A percentile compares a stretch with the other conserved stretches of the same genome.
phyloP scores from a whole-genome alignment of 2,113 vertebrate genomes.

The Scophthalmus maximus region DNA sequence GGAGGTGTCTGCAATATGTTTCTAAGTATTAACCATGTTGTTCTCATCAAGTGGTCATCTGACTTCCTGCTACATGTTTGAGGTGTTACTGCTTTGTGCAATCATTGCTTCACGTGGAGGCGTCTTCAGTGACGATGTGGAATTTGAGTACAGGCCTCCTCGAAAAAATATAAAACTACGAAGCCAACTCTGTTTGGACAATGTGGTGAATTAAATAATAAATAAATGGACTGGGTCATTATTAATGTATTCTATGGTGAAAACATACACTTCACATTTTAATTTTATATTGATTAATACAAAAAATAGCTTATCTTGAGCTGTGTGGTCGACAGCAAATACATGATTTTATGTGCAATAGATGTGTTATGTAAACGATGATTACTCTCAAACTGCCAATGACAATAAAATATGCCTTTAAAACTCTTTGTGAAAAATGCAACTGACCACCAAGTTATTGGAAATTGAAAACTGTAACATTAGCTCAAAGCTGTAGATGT shows the following conservation, averaged over 20 bases:
- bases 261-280: conserved; percentile 3
- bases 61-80: conserved; percentile 26
- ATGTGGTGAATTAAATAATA: conserved; percentile 10
- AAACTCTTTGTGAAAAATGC: conserved; percentile 1
- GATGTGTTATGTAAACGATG: conserved; percentile 3
- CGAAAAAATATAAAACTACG: background rate
- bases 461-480: background rate
- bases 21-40: conserved; percentile 19
- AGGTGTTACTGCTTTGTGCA: conserved; percentile 16
- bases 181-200: conserved; percentile 8
- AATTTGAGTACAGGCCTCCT: conserved; percentile 31
- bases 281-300: conserved; percentile 10
- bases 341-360: conserved; percentile 2
- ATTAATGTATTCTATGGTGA: conserved; percentile 3
- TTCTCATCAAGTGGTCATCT: conserved; percentile 1
- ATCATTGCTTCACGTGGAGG: conserved; percentile 22
- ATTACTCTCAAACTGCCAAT: background rate
- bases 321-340: background rate
- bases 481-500: conserved; percentile 1
- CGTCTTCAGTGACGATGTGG: conserved; percentile 40
- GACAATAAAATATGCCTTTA: background rate
- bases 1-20: conserved; percentile 25
- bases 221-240: background rate
- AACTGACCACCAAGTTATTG: background rate
- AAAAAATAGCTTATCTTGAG: background rate